Evolutionary conservation across 2,888 invertebrate species (phyloP).

Genomic region (Phortica okadai): DNA sequence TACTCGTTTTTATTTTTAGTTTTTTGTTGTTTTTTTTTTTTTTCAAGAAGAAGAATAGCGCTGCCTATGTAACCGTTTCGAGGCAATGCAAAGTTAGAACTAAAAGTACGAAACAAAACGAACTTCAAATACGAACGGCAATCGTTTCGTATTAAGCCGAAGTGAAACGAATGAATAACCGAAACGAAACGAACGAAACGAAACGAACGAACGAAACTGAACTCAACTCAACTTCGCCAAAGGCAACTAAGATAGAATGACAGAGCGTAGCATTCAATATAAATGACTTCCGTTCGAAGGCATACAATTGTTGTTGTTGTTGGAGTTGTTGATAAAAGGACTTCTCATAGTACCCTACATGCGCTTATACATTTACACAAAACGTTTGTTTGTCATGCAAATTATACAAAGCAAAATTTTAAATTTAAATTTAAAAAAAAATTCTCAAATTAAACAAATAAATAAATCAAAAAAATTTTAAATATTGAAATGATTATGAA

Average conservation of each 20-base stretch:
- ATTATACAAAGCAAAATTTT: too few relatives aligned
- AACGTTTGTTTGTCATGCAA: too few relatives aligned
- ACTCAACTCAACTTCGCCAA: neutral
- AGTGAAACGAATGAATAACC: neutral
- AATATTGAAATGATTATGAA: too few relatives aligned
- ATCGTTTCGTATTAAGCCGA: neutral
- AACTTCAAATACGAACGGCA: too few relatives aligned
- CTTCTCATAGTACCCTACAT: too few relatives aligned
- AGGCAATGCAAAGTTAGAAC: conserved; percentile 20
- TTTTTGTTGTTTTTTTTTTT: neutral
- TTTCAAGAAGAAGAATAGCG: neutral
- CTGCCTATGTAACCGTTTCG: conserved; percentile 1
- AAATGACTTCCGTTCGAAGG: neutral
- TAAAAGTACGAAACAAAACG: neutral
- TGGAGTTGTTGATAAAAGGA: too few relatives aligned
- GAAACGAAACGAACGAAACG: neutral
- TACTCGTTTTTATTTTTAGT: too few relatives aligned
- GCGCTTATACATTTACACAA: too few relatives aligned
- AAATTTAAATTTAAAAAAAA: too few relatives aligned
- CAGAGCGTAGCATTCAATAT: neutral
- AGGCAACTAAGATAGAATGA: neutral
- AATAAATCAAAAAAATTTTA: too few relatives aligned
- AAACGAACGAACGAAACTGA: conserved; percentile 13
- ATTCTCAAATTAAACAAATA: too few relatives aligned
- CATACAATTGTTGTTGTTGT: neutral